Evolutionary conservation across 1,140 invertebrate genomes (phyloP).

Genomic region (Pollicipes pollicipes): DNA sequence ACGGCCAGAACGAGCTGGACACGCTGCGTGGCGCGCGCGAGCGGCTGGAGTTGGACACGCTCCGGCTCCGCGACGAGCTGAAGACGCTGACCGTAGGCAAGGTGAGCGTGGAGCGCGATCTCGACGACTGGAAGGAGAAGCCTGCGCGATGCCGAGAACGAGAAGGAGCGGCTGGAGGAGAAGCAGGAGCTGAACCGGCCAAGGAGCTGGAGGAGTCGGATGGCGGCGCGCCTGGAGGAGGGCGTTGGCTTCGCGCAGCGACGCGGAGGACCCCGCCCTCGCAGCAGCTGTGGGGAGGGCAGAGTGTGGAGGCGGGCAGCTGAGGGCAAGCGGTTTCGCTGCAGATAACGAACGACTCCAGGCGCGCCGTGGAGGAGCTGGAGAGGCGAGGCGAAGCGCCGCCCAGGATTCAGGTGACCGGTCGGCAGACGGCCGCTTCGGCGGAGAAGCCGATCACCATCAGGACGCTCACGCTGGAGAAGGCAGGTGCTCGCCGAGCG

Average conservation of each 20-base stretch:
- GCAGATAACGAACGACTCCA: not conserved
- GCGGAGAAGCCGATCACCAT: not conserved
- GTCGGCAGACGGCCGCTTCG: no score
- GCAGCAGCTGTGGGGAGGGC: not conserved
- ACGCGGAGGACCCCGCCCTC: not conserved
- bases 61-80: not conserved
- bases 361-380: not conserved
- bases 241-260: not conserved
- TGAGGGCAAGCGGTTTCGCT: not conserved
- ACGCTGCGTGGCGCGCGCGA: not conserved
- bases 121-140: not conserved
- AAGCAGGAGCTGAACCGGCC: not conserved
- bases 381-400: not conserved
- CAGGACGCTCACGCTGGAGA: not conserved
- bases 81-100: not conserved
- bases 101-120: not conserved
- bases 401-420: not conserved
- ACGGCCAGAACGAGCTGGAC: not conserved
- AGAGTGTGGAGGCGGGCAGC: not conserved
- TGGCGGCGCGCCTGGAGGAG: no score
- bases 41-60: not conserved
- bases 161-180: not conserved
- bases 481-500: not conserved
- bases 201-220: not conserved
- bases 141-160: not conserved